These are phyloP conservation scores for Muscicapa adusta DNA, from an alignment of 2,113 vertebrate species.

Conservation along the genomic window DNA sequence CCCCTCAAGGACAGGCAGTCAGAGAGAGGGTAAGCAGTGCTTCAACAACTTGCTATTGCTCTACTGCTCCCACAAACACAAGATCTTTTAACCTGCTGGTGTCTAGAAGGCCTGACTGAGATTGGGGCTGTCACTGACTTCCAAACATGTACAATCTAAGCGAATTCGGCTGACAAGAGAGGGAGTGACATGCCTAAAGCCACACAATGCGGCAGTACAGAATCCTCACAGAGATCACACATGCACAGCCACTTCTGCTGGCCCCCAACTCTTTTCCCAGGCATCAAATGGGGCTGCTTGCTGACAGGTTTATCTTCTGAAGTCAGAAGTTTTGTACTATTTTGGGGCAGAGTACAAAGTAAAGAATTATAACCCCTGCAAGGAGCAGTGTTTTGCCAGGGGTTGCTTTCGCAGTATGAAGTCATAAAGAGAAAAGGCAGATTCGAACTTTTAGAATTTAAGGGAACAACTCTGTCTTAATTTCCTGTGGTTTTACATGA, in stretches of 20 bases:
- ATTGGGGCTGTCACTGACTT: not conserved
- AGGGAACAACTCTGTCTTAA: slow-evolving; percentile 6
- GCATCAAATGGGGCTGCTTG: not conserved
- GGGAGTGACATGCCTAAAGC: not conserved
- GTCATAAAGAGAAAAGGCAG: not conserved
- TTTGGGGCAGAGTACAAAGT: not conserved
- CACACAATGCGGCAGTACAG: not conserved
- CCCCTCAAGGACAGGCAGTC: not conserved
- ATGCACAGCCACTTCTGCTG: not conserved
- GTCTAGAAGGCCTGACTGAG: not conserved
- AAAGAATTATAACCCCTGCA: not conserved
- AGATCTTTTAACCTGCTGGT: not conserved
- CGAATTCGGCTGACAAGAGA: not conserved
- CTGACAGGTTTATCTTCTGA: not conserved
- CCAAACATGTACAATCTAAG: not conserved
- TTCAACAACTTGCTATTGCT: not conserved
- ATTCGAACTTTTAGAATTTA: not conserved
- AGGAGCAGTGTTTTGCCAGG: not conserved
- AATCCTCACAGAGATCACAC: not conserved
- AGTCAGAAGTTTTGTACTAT: not conserved
- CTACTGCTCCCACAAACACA: not conserved
- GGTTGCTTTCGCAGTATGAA: not conserved
- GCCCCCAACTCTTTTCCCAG: not conserved
- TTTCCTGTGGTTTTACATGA: slow-evolving; percentile 40
- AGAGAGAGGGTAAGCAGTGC: not conserved